phyloP scores from a whole-genome alignment of 2,888 invertebrate genomes.

The Margaritifera margaritifera region DNA sequence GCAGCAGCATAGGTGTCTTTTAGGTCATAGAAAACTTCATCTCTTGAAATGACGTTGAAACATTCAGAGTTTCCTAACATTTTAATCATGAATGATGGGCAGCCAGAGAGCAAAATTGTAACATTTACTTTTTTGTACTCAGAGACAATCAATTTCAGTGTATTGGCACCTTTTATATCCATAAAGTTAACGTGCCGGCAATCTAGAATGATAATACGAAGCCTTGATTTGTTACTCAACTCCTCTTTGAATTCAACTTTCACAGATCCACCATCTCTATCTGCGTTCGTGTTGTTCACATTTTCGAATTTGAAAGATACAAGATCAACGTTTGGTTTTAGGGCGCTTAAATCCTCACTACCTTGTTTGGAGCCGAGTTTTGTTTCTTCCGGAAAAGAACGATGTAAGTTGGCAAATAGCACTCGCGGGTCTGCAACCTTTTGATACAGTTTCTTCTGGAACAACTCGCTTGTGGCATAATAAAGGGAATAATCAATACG shows the following conservation, averaged over 20 bases:
- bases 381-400: too few species aligned
- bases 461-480: constrained; percentile 34
- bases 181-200: too few species aligned
- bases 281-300: too few species aligned
- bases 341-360: too few species aligned
- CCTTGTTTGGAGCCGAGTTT: too few species aligned
- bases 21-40: constrained; percentile 36
- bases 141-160: too few species aligned
- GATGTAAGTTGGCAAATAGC: too few species aligned
- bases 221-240: constrained; percentile 15
- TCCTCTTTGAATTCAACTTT: constrained; percentile 9
- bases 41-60: constrained; percentile 29
- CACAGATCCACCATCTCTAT: too few species aligned
- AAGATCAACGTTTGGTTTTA: too few species aligned
- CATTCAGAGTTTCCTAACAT: constrained; percentile 40
- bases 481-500: constrained; percentile 27
- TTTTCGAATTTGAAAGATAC: too few species aligned
- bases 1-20: constrained; percentile 26
- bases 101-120: constrained; percentile 43
- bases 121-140: constrained; percentile 35
- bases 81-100: constrained; percentile 30
- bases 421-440: constrained; percentile 16
- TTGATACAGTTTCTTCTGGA: constrained; percentile 18
- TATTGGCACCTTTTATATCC: too few species aligned
- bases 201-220: not conserved